These are phyloP conservation scores for Corella eumyota DNA, from an alignment of 23 tunicate species.

Conservation along the genomic window DNA sequence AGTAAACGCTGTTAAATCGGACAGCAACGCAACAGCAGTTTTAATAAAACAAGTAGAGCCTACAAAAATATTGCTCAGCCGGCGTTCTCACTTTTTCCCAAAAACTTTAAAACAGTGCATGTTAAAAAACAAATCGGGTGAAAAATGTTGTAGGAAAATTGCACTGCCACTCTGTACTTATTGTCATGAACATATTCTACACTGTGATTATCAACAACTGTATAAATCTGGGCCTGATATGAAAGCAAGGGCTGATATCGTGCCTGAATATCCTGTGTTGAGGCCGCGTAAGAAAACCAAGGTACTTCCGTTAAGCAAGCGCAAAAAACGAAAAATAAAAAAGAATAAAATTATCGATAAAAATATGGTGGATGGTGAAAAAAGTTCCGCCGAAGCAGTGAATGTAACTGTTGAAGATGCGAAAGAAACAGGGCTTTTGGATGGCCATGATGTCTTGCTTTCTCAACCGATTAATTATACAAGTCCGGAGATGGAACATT, in stretches of 20 bases:
- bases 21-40: conserved; percentile 9
- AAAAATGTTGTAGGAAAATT: conserved; percentile 11
- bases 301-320: conserved; percentile 56
- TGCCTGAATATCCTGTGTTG: conserved; percentile 43
- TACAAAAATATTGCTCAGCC: too few species aligned
- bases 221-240: conserved; percentile 38
- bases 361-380: not conserved
- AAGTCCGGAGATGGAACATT: too few species aligned
- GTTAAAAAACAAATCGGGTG: conserved; percentile 18
- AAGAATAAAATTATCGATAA: conserved; percentile 4
- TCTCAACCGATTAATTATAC: too few species aligned
- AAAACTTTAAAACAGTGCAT: too few species aligned
- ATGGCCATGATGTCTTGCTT: too few species aligned
- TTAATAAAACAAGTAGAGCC: conserved; percentile 10
- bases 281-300: conserved; percentile 57
- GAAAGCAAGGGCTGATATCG: conserved; percentile 56
- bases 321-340: conserved; percentile 36
- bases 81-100: too few species aligned
- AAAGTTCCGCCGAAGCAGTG: not conserved
- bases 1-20: conserved; percentile 8
- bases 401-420: too few species aligned
- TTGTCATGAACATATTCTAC: conserved; percentile 75
- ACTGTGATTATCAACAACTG: conserved; percentile 46
- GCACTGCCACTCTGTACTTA: conserved; percentile 46
- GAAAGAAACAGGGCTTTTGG: too few species aligned